Conservation (phyloP, 2,888 invertebrate genomes). For the Parochlus steinenii region DNA sequence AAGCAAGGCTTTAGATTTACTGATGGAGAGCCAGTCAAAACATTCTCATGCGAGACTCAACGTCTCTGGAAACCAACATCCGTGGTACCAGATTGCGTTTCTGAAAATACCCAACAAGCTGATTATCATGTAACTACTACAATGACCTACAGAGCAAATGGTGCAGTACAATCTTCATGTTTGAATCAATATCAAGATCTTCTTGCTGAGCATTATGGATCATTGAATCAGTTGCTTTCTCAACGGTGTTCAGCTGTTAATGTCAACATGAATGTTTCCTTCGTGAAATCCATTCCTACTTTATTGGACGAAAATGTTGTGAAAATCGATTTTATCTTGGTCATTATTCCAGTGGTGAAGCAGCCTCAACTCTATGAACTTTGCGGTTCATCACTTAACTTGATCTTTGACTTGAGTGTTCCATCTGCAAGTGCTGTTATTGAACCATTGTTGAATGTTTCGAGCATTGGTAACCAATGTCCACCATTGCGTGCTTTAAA, state of each 20-base stretch:
- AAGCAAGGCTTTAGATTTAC: constrained; percentile 79
- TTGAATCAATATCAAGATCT: constrained; percentile 72
- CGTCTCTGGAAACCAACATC: constrained; percentile 74
- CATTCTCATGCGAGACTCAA: constrained; percentile 67
- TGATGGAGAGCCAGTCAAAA: constrained; percentile 75
- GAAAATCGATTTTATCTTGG: constrained; percentile 76
- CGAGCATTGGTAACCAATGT: constrained; percentile 81
- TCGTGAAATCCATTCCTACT: constrained; percentile 64
- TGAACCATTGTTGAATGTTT: constrained; percentile 74
- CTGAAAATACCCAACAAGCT: constrained; percentile 90
- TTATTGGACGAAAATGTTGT: constrained; percentile 75
- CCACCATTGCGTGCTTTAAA: constrained; percentile 76
- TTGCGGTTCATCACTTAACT: constrained; percentile 81
- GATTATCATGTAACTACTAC: constrained; percentile 79
- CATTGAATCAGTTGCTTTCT: constrained; percentile 65
- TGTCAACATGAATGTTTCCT: constrained; percentile 86
- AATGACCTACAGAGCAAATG: constrained; percentile 75
- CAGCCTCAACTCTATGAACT: constrained; percentile 88
- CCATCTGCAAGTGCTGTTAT: constrained; percentile 83
- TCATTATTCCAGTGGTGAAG: constrained; percentile 71
- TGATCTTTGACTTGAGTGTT: constrained; percentile 87
- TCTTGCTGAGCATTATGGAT: constrained; percentile 60
- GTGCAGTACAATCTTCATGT: constrained; percentile 72
- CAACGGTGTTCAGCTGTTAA: constrained; percentile 89
- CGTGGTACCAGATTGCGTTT: constrained; percentile 88